Base-by-base conservation (phyloP, 2,888 invertebrate genomes). In the Thymelicus sylvestris region DNA sequence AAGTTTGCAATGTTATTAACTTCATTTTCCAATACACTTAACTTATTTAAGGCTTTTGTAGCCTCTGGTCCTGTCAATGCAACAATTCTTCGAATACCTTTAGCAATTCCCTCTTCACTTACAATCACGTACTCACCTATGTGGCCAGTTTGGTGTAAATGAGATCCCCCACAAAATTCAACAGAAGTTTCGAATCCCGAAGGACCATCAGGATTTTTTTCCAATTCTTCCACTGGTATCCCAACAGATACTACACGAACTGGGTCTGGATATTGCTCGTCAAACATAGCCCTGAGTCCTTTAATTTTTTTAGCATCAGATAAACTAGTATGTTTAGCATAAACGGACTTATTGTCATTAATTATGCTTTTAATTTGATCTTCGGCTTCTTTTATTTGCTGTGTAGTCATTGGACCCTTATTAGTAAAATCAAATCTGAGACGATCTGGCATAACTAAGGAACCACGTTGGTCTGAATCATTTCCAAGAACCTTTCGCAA, bases 91-190 rank as follows among this genome's bases (percentile, higher is more conserved):
- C 99, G 95, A 78, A 99, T 98, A 70, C 99, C 99, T 92, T 99
- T 99, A 61, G 99, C 98, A 78, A 99, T 99, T 12, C 99, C 99
- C 93, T 99, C 99, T 94, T 99, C 99, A 79, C 97, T 97, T 5
- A 98, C 96, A 81, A 99, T 99, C 1, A 99, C 97, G 92, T 99
- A 98, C 80, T 98, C 97, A 48, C 98, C 98, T 82, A 99, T 97
- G 86, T 99, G 99, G 0, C 98, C 97, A 24, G 98, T 97, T 79
- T 96, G 96, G 79, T 96, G 96, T 71, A 99, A 95, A 94, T 99
- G 99, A 7, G 99, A 99, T 79, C 99, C 99, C 72, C 99, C 99
- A 90, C 99, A 99, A 93, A 99, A 99, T 93, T 99, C 99, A 7
- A 99, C 97, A 2, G 99, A 99, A 0, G 99, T 99, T 72, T 96